phyloP scores from a whole-genome alignment of 2,888 invertebrate genomes.

The Endotricha flammealis region DNA sequence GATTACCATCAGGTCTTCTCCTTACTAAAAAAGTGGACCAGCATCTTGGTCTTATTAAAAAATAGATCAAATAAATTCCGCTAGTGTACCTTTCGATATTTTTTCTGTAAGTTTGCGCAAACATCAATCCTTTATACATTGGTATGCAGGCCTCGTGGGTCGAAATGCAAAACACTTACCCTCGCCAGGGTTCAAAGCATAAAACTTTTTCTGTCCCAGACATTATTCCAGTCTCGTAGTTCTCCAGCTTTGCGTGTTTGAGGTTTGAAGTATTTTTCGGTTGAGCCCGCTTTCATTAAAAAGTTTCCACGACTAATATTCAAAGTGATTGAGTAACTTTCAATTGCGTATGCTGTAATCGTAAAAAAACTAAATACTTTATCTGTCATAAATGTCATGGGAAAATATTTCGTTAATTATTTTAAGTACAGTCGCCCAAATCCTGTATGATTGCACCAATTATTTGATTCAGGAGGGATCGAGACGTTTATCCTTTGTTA shows the following conservation, averaged over 20 bases:
- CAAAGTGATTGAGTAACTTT: conserved; percentile 59
- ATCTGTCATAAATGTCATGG: too few species aligned
- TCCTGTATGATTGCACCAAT: too few species aligned
- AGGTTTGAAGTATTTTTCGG: conserved; percentile 70
- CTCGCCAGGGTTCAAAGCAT: conserved; percentile 71
- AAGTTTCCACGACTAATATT: conserved; percentile 58
- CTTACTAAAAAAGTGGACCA: too few species aligned
- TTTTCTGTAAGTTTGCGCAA: conserved; percentile 22
- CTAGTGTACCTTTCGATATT: conserved; percentile 17
- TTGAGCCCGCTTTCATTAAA: conserved; percentile 66
- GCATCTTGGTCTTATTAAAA: conserved; percentile 1
- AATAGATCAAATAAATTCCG: conserved; percentile 7
- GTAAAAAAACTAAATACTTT: conserved; percentile 25
- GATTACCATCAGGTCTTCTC: too few species aligned
- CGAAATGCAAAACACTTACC: conserved; percentile 76
- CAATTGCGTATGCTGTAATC: conserved; percentile 39
- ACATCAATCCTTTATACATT: conserved; percentile 54
- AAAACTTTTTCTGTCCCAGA: conserved; percentile 72
- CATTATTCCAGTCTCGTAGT: conserved; percentile 75
- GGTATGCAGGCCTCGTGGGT: conserved; percentile 66
- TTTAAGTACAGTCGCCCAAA: too few species aligned
- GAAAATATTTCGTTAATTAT: too few species aligned
- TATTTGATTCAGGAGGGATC: too few species aligned
- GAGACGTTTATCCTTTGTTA: too few species aligned
- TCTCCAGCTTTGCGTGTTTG: conserved; percentile 70